Evolutionary conservation across 30 jellyfish, hydroid and myxozoan genomes (phyloP), one percentile per base, ranked within the genome.

Genomic region (Aurelia coerulea): DNA sequence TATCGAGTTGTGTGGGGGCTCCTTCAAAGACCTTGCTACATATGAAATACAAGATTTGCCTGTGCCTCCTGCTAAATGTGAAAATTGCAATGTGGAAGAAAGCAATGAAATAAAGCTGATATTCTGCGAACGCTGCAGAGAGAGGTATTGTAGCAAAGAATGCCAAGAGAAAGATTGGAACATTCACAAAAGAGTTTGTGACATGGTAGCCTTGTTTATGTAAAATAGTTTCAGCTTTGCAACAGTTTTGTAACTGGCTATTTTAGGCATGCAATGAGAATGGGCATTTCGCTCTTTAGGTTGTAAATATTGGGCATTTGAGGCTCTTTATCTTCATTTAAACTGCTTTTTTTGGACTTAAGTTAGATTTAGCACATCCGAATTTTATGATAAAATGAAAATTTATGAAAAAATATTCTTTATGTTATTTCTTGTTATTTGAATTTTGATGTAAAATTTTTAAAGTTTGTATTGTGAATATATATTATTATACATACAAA

Each of bases 141-240:
- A 78, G 64, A 59, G 64, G 18, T 78, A 78, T 78, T 78, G 88
- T 50, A 58, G 79, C 39, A 62, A 64, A 64, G 79, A 78, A 31
- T 78, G 88, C 59, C 88, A 78, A 59, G 41, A 23, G 34, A 58
- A 58, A 39, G 88, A 78, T 50, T 78, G 88, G 88, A 78, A 78
- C 46, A 34, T 10, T 5, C 88, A 78, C 67, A 78, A 78, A 31
- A 59, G 64, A 35, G 51, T 78, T 11, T 78, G 88, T 64, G 84
- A 80, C 41, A 49, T 74, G 59, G 59, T 68, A 17, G 79, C 49
- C 72, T 18, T n/a, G 12, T n/a, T 62, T 12, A 31, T 18, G 33
- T 62, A 14, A 31, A 31, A 12, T 62, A 0, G 37, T 62, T 62
- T 31, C 32, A 18, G 9, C 56, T 46, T 46, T 46, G 14, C 56